Base-by-base conservation (phyloP, 2,113 vertebrate species). In the Paralichthys olivaceus region DNA sequence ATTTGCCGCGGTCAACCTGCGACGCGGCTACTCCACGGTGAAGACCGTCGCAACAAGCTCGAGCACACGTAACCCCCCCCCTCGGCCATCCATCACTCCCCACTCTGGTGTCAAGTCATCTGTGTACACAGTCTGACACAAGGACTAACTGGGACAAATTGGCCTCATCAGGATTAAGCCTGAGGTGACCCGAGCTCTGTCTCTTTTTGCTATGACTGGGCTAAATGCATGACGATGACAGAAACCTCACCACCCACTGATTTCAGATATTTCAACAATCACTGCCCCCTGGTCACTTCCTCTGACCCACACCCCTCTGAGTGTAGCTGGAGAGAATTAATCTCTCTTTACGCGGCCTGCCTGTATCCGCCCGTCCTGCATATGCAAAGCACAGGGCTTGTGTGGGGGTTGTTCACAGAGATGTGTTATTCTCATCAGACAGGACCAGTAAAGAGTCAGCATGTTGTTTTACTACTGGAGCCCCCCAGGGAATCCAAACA, bases 361-460 rank as follows among this genome's bases (percentile, higher is more conserved):
- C 54, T 43, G 65, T 81, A 85, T 90, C 80, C 69, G 49, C 71
- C 67, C 65, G 57, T 77, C 76, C 79, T 45, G 64, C 54, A 75
- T 81, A 83, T 81, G 82, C 68, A 80, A 84, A 84, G 76, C 74
- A n/a, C 14, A 15, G 25, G 66, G 32, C 69, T 32, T 32, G 64
- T 37, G 37, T 77, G 89, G 89, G 81, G 81, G 89, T 77, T 68
- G 84, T 85, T 91, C 86, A 75, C 83, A 76, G 70, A 82, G 67
- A 69, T 85, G 87, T 94, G 94, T 90, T 94, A 92, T 93, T 83
- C 91, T 93, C 93, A 92, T 94, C 91, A 94, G 80, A 84, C 75
- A 78, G 68, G 76, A 68, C 75, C 54, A 83, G 87, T 87, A 90
- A 93, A 90, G 87, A 85, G 82, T 93, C 83, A 88, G 87, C 92